Percentiles rank a stretch among this genome's conserved stretches.
These are phyloP conservation scores for Plutomurus gul DNA, from an alignment of 1,140 invertebrate genomes.

Conservation along the genomic window DNA sequence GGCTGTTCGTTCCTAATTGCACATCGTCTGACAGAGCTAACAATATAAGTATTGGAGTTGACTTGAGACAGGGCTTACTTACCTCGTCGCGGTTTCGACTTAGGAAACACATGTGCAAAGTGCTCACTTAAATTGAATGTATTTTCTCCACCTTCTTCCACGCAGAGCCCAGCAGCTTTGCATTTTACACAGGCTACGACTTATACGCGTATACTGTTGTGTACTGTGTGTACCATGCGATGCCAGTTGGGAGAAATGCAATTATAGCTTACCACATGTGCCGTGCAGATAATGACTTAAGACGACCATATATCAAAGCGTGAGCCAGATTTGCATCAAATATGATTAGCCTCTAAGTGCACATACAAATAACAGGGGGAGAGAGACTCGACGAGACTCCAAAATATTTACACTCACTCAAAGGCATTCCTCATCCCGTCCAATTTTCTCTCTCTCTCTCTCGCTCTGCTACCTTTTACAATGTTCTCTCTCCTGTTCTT, in stretches of 20 bases:
- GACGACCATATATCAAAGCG: conserved; percentile 2
- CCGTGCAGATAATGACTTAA: conserved; percentile 23
- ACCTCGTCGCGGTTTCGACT: no score
- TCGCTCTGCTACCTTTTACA: neutral
- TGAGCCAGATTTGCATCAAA: conserved; percentile 18
- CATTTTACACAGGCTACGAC: neutral
- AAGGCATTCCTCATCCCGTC: neutral
- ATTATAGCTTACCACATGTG: conserved; percentile 7
- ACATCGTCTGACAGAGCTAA: no score
- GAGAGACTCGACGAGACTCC: no score
- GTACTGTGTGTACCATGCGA: neutral
- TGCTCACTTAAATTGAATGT: neutral
- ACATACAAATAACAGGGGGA: neutral
- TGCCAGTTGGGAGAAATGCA: neutral
- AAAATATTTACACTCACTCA: neutral
- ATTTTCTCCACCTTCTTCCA: neutral
- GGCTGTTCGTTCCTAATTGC: no score
- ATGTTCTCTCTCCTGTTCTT: neutral
- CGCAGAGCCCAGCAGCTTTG: neutral
- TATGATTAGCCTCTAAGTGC: conserved; percentile 6
- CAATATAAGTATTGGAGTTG: no score
- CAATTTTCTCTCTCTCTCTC: neutral
- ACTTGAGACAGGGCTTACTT: no score
- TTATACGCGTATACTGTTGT: neutral
- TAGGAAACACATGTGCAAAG: neutral